Conservation (phyloP, 2,888 invertebrate genomes). For the Eubasilissa splendida region DNA sequence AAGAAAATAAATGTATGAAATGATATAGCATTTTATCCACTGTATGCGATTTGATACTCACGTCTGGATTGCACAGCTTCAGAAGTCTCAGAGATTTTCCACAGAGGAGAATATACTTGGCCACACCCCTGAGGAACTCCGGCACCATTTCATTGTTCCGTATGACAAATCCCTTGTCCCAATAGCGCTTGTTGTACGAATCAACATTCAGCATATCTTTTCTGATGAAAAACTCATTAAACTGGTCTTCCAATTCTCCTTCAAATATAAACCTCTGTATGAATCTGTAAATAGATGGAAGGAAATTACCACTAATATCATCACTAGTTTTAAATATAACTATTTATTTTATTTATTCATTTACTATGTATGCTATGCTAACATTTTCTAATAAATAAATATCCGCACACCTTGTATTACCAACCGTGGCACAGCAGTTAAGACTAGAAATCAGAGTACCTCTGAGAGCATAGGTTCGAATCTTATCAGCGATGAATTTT, state of each 20-base stretch:
- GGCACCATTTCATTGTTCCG: conserved; percentile 74
- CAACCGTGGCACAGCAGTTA: no score
- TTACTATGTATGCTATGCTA: no score
- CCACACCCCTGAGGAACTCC: conserved; percentile 77
- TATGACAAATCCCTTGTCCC: conserved; percentile 78
- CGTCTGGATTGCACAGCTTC: conserved; percentile 80
- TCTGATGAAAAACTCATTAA: conserved; percentile 89
- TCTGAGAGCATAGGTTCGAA: no score
- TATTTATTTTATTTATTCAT: no score
- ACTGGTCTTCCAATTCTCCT: conserved; percentile 85
- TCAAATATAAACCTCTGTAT: conserved; percentile 90
- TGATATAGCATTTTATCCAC: no score
- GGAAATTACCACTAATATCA: not conserved
- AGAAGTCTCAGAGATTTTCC: conserved; percentile 83
- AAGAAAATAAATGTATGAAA: no score
- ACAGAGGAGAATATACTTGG: conserved; percentile 79
- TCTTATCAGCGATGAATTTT: no score
- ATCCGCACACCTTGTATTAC: no score
- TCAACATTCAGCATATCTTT: conserved; percentile 78
- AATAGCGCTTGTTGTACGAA: conserved; percentile 76
- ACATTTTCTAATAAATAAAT: no score
- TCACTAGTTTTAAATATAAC: no score
- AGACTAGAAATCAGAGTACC: no score
- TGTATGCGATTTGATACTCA: conserved; percentile 64
- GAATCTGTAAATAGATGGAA: conserved; percentile 68